phyloP scores from a whole-genome alignment of 53 echinoderm and acorn worm species.

The Echinometra lucunter region DNA sequence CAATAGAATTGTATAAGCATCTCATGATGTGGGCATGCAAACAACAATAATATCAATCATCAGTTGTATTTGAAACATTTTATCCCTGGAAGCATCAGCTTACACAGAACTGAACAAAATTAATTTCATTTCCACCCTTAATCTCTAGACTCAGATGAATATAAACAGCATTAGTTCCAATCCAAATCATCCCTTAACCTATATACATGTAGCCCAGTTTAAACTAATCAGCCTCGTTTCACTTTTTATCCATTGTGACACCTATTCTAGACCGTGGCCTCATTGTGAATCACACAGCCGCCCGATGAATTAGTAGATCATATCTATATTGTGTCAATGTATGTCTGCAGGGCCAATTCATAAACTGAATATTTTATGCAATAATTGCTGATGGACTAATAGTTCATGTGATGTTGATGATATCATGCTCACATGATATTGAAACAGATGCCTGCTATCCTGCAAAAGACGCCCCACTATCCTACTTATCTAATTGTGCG shows the following conservation, averaged over 20 bases:
- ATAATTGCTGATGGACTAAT: not conserved
- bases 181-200: not conserved
- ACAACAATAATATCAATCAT: not conserved
- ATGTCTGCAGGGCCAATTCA: not conserved
- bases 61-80: not conserved
- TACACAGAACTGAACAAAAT: not conserved
- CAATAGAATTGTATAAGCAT: not conserved
- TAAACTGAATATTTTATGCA: conserved; percentile 8
- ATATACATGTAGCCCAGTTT: conserved; percentile 26
- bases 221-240: not conserved
- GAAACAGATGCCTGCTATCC: no score
- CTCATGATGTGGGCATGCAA: not conserved
- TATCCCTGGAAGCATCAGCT: not conserved
- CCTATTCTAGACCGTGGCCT: not conserved
- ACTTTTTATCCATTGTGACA: conserved; percentile 15
- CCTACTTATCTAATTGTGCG: not conserved
- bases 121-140: conserved; percentile 16
- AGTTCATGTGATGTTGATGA: not conserved
- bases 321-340: conserved; percentile 19
- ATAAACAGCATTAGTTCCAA: conserved; percentile 27
- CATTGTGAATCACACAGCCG: not conserved
- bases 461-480: not conserved
- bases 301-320: conserved; percentile 31
- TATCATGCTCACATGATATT: not conserved
- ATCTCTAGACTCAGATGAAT: conserved; percentile 12